Base-by-base conservation (phyloP, 2,797 vertebrate genomes). In the Dryobates pubescens region DNA sequence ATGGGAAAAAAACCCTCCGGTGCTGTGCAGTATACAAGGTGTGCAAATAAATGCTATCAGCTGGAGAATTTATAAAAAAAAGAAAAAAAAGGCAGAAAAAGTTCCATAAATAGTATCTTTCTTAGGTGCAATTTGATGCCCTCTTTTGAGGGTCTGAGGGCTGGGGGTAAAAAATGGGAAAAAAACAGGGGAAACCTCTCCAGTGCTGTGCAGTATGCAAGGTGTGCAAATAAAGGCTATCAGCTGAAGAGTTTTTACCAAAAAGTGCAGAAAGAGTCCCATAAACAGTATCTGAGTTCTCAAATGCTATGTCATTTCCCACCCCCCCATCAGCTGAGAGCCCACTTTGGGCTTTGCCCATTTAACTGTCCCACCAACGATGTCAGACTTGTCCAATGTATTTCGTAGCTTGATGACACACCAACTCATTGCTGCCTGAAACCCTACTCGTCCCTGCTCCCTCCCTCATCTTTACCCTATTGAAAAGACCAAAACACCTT, bases 1-100 rank as follows among this genome's bases (percentile, higher is more conserved):
- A 2, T 0, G 2, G 32, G 16, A 17, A 29, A 34, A 34, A 36
- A 9, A 2, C 34, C 10, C 9, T 10, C 30, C 11, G 5, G 8
- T 34, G 47, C 27, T 45, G 32, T 71, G 71, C 32, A 7, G 16
- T 58, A 16, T 30, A 23, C 63, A 72, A 57, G 34, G 18, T 54
- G 64, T 54, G 64, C 41, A n/a, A 26, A 27, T 63, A 59, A 82
- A 49, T 63, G 32, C 49, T n/a, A 3, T 72, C 64, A 36, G 16
- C 13, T 47, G 49, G 56, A 51, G 64, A 38, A 10, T 54, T 76
- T 49, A 22, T 26, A 29, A 36, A 9, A 9, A 9, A 36, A 36
- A 36, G 34, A 36, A 36, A 36, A 36, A 36, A 36, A 36, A 36
- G 69, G 13, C 24, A 54, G 49, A 67, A 72, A 4, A 16, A 14